phyloP scores from a whole-genome alignment of 2,797 vertebrate species.

The Hafferia zeledoni region DNA sequence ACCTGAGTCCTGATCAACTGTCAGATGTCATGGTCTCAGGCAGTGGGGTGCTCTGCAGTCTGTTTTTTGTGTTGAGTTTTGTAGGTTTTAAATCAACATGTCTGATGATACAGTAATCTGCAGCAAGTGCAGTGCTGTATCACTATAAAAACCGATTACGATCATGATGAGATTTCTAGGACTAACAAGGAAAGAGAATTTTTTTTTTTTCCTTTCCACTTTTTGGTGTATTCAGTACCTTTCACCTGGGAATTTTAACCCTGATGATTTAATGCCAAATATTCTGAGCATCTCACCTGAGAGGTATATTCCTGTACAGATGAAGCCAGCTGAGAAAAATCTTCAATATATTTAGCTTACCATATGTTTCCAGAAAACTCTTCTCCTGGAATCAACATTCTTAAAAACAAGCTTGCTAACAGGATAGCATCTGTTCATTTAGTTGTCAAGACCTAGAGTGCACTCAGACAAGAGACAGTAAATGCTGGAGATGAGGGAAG shows the following conservation, averaged over 20 bases:
- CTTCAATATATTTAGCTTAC: constrained; percentile 15
- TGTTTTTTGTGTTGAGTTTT: background rate
- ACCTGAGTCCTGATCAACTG: background rate
- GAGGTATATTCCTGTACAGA: background rate
- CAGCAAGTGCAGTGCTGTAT: accelerated
- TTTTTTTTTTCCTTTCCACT: background rate
- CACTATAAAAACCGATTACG: background rate
- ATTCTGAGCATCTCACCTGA: background rate
- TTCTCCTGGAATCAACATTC: constrained; percentile 24
- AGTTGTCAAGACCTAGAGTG: constrained; percentile 9
- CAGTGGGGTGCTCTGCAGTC: background rate
- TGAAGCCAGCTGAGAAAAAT: constrained; percentile 14
- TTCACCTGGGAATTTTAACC: background rate
- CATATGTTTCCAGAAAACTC: constrained; percentile 23
- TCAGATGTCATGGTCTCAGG: background rate
- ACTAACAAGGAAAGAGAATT: background rate
- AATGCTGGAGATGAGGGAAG: background rate
- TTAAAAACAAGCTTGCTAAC: background rate
- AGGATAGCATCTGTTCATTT: constrained; percentile 40
- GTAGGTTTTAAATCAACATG: background rate
- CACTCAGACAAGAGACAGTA: background rate
- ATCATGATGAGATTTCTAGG: background rate
- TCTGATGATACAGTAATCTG: background rate
- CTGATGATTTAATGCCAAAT: background rate
- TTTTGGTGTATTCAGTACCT: background rate